Percentiles rank a stretch among this genome's conserved stretches.
Evolutionary conservation across 92 coral and sea anemone species (phyloP).

Genomic region (Paramuricea clavata): DNA sequence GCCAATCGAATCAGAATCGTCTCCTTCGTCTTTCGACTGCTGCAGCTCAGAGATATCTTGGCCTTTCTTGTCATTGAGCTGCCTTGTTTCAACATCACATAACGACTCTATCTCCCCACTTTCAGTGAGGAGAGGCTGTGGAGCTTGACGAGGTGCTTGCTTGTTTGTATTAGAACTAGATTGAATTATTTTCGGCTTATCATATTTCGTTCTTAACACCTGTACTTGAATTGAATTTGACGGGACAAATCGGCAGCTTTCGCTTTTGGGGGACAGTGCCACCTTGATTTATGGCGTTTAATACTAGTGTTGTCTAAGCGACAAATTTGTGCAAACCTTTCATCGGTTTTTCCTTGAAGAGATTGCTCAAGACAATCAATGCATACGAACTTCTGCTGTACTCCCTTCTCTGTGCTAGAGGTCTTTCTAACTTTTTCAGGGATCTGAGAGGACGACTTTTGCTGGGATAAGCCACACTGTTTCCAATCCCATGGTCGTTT

Average conservation of each 20-base stretch:
- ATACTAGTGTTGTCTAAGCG: neutral
- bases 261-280: neutral
- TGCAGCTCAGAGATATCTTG: too few relatives aligned
- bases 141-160: too few relatives aligned
- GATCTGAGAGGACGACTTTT: too few relatives aligned
- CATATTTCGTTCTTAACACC: neutral
- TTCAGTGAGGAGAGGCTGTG: too few relatives aligned
- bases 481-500: neutral
- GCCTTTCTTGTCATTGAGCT: too few relatives aligned
- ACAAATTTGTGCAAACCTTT: neutral
- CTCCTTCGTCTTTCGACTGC: too few relatives aligned
- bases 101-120: too few relatives aligned
- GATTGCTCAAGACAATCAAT: neutral
- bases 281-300: conserved; percentile 9
- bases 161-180: too few relatives aligned
- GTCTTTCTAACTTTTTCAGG: neutral
- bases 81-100: too few relatives aligned
- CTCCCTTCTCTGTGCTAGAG: neutral
- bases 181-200: neutral
- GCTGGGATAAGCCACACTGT: neutral
- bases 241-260: neutral
- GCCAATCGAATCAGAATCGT: neutral
- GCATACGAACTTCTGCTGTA: neutral
- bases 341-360: neutral
- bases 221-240: neutral